Evolutionary conservation across 2,113 vertebrate species (phyloP).

Genomic region (Platysternon megacephalum): DNA sequence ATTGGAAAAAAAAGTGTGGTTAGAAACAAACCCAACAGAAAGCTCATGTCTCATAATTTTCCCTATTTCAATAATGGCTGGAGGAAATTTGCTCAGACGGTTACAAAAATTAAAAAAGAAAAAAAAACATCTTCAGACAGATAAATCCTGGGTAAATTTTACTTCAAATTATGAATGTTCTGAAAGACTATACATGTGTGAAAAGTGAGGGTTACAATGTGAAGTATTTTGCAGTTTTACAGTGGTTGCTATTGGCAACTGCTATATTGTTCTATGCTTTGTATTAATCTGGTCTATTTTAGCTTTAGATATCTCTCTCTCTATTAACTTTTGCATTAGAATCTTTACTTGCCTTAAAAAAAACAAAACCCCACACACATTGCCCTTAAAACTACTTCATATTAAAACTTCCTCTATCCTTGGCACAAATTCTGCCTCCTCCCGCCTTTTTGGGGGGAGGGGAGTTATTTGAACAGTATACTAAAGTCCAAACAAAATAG

Average conservation of each 20-base stretch:
- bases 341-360: not conserved
- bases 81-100: not conserved
- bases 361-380: no score
- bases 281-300: not conserved
- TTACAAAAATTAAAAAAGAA: no score
- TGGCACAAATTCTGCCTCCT: not conserved
- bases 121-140: not conserved
- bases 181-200: not conserved
- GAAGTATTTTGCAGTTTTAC: conserved; percentile 15
- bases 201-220: not conserved
- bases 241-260: conserved; percentile 50
- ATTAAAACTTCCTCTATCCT: not conserved
- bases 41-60: not conserved
- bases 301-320: not conserved
- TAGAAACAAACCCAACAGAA: not conserved
- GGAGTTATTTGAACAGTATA: not conserved
- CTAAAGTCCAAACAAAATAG: not conserved
- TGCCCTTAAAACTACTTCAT: not conserved
- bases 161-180: not conserved
- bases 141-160: not conserved
- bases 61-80: not conserved
- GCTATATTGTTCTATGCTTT: not conserved
- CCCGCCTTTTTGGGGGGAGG: not conserved
- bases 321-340: not conserved
- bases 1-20: not conserved